Evolutionary conservation across 2,113 vertebrate genomes (phyloP).

Genomic region (Galeopterus variegatus): DNA sequence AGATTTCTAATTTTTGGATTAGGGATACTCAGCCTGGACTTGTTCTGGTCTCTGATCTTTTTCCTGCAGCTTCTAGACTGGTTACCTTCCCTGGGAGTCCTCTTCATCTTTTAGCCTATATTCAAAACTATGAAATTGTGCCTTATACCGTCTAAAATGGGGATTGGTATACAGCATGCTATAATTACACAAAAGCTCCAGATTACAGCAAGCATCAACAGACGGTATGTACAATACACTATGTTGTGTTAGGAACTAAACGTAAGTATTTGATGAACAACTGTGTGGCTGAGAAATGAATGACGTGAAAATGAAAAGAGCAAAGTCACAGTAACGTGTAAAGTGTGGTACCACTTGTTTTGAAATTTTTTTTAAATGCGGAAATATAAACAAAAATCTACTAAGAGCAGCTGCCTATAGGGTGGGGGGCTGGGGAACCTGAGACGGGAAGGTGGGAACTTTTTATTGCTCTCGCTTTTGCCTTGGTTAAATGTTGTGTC

Average conservation of each 20-base stretch:
- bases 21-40: too few species aligned
- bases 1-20: too few species aligned
- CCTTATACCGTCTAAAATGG: background rate
- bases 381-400: background rate
- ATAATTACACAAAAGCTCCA: background rate
- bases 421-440: background rate
- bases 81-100: background rate
- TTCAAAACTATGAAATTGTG: background rate
- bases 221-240: too few species aligned
- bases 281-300: background rate
- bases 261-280: background rate
- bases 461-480: background rate
- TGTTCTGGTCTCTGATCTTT: background rate
- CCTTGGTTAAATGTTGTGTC: background rate
- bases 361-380: background rate
- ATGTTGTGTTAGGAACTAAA: background rate
- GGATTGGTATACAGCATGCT: background rate
- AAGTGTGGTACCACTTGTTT: rapidly evolving
- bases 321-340: background rate
- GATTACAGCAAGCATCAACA: background rate
- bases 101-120: background rate
- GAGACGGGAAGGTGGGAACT: too few species aligned
- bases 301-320: background rate
- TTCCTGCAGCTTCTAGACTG: background rate
- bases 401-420: background rate